A percentile compares a stretch with the other conserved stretches of the same genome.
phyloP scores from a whole-genome alignment of 2,113 vertebrate genomes.

The Anarrhichthys ocellatus region DNA sequence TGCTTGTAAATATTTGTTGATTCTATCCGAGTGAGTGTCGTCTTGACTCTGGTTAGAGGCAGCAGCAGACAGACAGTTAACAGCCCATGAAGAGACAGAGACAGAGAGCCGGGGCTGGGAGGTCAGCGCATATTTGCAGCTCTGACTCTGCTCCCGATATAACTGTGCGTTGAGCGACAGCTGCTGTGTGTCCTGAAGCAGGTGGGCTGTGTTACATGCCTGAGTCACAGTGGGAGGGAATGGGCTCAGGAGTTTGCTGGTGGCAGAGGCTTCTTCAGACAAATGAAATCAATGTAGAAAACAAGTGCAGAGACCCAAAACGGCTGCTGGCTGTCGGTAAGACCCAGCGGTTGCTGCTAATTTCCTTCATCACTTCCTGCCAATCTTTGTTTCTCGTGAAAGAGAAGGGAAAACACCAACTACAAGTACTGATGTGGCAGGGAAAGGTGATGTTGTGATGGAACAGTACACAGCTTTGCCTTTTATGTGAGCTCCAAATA shows the following conservation, averaged over 20 bases:
- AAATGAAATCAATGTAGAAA: constrained; percentile 9
- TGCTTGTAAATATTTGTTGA: not conserved
- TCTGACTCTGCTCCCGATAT: constrained; percentile 49
- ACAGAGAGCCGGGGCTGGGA: constrained; percentile 22
- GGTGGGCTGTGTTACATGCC: constrained; percentile 39
- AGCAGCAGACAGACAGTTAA: constrained; percentile 23
- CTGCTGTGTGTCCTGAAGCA: constrained; percentile 55
- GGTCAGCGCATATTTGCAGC: constrained; percentile 37
- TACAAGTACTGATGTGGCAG: not conserved
- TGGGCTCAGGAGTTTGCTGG: constrained; percentile 4
- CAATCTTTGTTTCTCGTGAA: not conserved
- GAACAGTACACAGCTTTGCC: not conserved
- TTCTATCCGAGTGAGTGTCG: not conserved
- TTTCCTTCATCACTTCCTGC: not conserved
- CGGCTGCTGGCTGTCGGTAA: not conserved
- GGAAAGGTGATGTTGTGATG: not conserved
- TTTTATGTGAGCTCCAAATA: not conserved
- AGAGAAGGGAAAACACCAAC: not conserved
- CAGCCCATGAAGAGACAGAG: constrained; percentile 19
- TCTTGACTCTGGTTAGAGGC: not conserved
- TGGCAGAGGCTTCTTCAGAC: not conserved
- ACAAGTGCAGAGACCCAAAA: constrained; percentile 1
- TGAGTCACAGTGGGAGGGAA: constrained; percentile 11
- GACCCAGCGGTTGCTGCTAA: not conserved
- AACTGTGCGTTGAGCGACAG: constrained; percentile 49